phyloP scores from a whole-genome alignment of 2,888 invertebrate genomes.

The Falcaria lacertinaria region DNA sequence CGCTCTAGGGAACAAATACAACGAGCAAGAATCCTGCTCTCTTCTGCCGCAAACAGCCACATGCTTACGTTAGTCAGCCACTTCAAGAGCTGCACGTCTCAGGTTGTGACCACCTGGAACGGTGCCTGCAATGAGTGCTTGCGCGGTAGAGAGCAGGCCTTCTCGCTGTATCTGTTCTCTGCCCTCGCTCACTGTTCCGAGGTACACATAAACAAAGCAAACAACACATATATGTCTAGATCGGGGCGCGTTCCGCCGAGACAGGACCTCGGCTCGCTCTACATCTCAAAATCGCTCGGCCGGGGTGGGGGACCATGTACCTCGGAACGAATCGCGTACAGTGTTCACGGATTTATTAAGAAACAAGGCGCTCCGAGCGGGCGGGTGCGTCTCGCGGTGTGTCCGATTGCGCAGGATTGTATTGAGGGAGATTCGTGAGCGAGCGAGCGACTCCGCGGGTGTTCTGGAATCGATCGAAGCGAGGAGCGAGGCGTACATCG shows the following conservation, averaged over 20 bases:
- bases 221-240: constrained; percentile 66
- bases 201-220: constrained; percentile 78
- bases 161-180: not conserved
- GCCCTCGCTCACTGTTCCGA: constrained; percentile 75
- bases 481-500: constrained; percentile 33
- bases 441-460: constrained; percentile 26
- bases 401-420: constrained; percentile 29
- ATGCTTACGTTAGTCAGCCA: not conserved
- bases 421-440: constrained; percentile 17
- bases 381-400: constrained; percentile 49
- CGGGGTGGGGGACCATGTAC: constrained; percentile 78
- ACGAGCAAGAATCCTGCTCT: not conserved
- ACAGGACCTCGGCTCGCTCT: constrained; percentile 73
- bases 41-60: not conserved
- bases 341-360: constrained; percentile 54
- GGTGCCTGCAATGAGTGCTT: not conserved
- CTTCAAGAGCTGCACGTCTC: not conserved
- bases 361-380: constrained; percentile 50
- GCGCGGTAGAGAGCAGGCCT: not conserved
- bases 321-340: constrained; percentile 78
- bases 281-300: constrained; percentile 80
- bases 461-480: constrained; percentile 24
- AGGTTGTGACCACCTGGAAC: not conserved
- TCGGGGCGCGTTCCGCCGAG: constrained; percentile 57
- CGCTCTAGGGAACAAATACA: constrained; percentile 9